Conservation (phyloP, 1,140 invertebrate genomes). For the Apis dorsata region DNA sequence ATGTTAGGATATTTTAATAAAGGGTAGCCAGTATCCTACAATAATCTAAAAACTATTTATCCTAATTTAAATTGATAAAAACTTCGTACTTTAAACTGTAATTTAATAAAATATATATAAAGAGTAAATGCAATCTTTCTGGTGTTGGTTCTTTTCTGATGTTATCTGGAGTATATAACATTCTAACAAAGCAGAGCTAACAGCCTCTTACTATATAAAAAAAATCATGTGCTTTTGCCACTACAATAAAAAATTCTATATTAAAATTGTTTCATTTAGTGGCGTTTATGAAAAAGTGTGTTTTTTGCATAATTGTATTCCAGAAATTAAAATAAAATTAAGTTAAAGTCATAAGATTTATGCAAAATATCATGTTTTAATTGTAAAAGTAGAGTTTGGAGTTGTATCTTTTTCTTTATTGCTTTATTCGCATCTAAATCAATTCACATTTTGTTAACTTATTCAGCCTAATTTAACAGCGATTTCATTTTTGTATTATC, state of each 20-base stretch:
- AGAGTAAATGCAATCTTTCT: constrained; percentile 72
- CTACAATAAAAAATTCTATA: constrained; percentile 55
- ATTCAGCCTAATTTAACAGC: constrained; percentile 57
- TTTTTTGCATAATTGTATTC: constrained; percentile 58
- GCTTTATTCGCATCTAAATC: constrained; percentile 54
- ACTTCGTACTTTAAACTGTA: constrained; percentile 52
- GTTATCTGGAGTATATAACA: constrained; percentile 70
- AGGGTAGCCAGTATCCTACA: constrained; percentile 46
- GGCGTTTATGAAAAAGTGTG: constrained; percentile 53
- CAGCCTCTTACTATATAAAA: constrained; percentile 64
- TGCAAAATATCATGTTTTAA: constrained; percentile 20
- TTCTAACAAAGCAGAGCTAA: constrained; percentile 73
- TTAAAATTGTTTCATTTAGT: constrained; percentile 47
- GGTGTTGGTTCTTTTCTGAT: constrained; percentile 77
- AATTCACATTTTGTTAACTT: constrained; percentile 59
- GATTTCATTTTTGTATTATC: constrained; percentile 64
- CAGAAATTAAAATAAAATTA: constrained; percentile 20
- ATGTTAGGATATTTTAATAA: constrained; percentile 49
- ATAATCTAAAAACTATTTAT: constrained; percentile 66
- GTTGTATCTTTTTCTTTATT: constrained; percentile 48
- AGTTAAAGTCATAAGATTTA: constrained; percentile 48
- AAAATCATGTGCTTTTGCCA: constrained; percentile 61
- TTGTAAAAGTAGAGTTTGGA: constrained; percentile 57
- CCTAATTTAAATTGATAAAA: constrained; percentile 63
- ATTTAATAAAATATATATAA: constrained; percentile 53